Percentiles rank a stretch among this genome's conserved stretches.
Evolutionary conservation across 2,113 vertebrate species (phyloP).

Genomic region (Suncus etruscus): DNA sequence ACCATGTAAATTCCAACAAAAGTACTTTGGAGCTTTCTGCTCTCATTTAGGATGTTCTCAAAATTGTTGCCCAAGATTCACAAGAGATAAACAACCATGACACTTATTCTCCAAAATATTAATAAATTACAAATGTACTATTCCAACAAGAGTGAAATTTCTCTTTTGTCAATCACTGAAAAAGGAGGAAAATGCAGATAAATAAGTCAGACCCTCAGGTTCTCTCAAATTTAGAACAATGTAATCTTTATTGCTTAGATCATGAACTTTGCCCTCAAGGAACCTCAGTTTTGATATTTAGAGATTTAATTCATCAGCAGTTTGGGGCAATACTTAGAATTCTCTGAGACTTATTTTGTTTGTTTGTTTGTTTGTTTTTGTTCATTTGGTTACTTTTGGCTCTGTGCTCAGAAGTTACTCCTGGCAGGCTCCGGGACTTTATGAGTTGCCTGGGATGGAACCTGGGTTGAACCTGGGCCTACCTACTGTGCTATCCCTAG

Average conservation of each 20-base stretch:
- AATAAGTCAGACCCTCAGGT: neutral
- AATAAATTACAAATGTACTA: neutral
- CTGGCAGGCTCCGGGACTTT: too few species aligned
- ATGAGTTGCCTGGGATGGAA: too few species aligned
- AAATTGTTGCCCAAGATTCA: constrained; percentile 22
- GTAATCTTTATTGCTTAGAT: neutral
- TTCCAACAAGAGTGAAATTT: neutral
- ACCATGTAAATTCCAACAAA: neutral
- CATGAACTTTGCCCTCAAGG: too few species aligned
- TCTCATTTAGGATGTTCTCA: constrained; percentile 23
- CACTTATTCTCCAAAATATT: neutral
- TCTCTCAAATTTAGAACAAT: constrained; percentile 14
- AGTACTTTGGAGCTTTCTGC: neutral
- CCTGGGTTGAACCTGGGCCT: too few species aligned
- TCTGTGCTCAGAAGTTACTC: too few species aligned
- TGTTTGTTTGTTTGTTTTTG: too few species aligned
- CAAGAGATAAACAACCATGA: constrained; percentile 16
- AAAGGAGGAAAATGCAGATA: neutral
- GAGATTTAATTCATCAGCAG: too few species aligned
- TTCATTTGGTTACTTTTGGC: too few species aligned
- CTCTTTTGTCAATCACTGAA: neutral
- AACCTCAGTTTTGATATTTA: too few species aligned
- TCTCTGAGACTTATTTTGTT: too few species aligned
- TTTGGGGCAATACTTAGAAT: too few species aligned
- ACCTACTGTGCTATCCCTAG: too few species aligned